Conservation (phyloP, 1,140 invertebrate species). For the Liolophura sinensis region DNA sequence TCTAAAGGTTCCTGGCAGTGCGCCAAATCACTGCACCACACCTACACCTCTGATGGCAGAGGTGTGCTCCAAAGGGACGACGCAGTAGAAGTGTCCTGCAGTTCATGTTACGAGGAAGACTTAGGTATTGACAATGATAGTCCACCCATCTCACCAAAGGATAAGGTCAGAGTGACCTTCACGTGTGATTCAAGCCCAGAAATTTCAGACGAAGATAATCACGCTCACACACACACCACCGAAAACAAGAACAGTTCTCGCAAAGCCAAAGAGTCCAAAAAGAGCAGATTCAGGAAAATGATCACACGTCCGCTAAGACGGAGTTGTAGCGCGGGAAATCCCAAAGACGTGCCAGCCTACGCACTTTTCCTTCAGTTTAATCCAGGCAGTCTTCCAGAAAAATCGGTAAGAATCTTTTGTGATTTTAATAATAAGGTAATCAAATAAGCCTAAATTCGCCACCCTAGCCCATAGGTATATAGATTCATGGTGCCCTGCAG, state of each 20-base stretch:
- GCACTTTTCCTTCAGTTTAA: slow-evolving; percentile 47
- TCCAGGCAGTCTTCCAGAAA: slow-evolving; percentile 17
- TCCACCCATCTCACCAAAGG: not conserved
- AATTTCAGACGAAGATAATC: slow-evolving; percentile 17
- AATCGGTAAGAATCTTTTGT: slow-evolving; percentile 39
- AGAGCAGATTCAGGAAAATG: slow-evolving; percentile 39
- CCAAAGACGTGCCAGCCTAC: slow-evolving; percentile 57
- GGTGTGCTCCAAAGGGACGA: not conserved
- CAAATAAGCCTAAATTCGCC: not conserved
- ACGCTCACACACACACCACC: not conserved
- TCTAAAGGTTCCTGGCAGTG: slow-evolving; percentile 5
- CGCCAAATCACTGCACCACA: not conserved
- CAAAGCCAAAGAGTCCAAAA: slow-evolving; percentile 26
- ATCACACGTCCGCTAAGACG: slow-evolving; percentile 52
- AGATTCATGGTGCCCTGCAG: too few species aligned
- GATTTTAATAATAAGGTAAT: slow-evolving; percentile 1
- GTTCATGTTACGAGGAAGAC: not conserved
- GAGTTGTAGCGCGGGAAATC: slow-evolving; percentile 58
- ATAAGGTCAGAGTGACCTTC: slow-evolving; percentile 18
- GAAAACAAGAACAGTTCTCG: not conserved
- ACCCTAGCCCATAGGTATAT: not conserved
- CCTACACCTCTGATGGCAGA: not conserved
- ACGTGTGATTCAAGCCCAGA: slow-evolving; percentile 22
- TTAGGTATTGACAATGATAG: not conserved
- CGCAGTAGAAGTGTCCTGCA: not conserved